These are phyloP conservation scores for Apodemia hepburni DNA, from an alignment of 2,888 invertebrate species.

Conservation along the genomic window DNA sequence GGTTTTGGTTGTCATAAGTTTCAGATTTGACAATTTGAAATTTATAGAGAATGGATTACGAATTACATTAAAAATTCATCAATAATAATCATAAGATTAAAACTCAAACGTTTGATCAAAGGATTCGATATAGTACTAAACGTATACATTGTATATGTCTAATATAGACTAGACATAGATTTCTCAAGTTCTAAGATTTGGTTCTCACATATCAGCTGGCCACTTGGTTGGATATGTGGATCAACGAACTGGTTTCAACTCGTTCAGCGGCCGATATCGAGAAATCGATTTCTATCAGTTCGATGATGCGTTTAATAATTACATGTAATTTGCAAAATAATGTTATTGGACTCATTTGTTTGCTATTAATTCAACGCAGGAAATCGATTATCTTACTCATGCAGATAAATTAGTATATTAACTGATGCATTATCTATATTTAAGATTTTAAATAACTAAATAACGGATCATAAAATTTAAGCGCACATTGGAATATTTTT, in stretches of 20 bases:
- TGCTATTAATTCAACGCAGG: conserved; percentile 18
- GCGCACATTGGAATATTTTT: too few relatives aligned
- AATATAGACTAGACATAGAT: conserved; percentile 42
- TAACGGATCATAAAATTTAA: background rate
- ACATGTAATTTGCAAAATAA: conserved; percentile 34
- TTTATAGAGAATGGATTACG: too few relatives aligned
- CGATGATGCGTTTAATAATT: conserved; percentile 71
- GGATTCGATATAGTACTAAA: background rate
- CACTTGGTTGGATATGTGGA: conserved; percentile 72
- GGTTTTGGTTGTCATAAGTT: too few relatives aligned
- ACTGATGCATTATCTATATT: background rate
- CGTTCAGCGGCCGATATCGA: conserved; percentile 54
- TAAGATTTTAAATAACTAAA: background rate
- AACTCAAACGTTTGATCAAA: background rate
- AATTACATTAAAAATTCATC: too few relatives aligned
- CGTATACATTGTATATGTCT: conserved; percentile 2
- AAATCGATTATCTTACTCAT: background rate
- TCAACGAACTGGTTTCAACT: conserved; percentile 74
- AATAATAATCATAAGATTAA: background rate
- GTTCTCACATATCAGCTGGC: conserved; percentile 68
- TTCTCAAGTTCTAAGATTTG: conserved; percentile 63
- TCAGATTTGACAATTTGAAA: too few relatives aligned
- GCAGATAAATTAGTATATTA: background rate
- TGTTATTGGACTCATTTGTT: conserved; percentile 12
- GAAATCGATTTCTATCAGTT: conserved; percentile 75